Percentiles rank a stretch among this genome's conserved stretches.
Conservation (phyloP, 2,888 invertebrate species). For the Heliconius ismenius region DNA sequence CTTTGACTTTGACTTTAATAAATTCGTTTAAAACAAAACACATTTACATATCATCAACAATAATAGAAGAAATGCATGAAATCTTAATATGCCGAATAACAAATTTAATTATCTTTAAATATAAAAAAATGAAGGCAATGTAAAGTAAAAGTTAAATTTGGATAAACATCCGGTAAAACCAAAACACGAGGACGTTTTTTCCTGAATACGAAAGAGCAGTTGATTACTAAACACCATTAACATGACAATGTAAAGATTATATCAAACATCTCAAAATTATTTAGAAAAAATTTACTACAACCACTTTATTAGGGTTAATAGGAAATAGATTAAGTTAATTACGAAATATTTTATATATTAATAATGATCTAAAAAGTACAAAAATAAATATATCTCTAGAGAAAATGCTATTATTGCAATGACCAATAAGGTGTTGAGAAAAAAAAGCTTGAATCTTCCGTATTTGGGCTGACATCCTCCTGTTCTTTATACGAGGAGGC, state of each 20-base stretch:
- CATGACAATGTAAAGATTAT: background rate
- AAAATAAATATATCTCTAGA: background rate
- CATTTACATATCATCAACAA: background rate
- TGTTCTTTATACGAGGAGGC: slow-evolving; percentile 58
- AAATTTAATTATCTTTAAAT: background rate
- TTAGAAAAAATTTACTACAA: background rate
- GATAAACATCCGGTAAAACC: background rate
- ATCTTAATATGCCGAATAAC: background rate
- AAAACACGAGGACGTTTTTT: background rate
- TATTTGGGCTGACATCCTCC: slow-evolving; percentile 45
- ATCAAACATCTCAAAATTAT: too few relatives aligned
- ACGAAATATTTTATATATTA: background rate
- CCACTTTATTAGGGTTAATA: background rate
- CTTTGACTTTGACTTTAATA: too few relatives aligned
- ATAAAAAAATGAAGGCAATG: background rate
- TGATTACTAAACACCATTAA: background rate
- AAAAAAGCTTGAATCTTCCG: slow-evolving; percentile 36
- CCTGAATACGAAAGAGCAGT: background rate
- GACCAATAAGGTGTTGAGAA: slow-evolving; percentile 5
- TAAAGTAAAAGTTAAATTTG: background rate
- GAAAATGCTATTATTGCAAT: background rate
- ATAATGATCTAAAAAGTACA: background rate
- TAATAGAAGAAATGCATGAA: background rate
- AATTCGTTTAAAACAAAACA: background rate
- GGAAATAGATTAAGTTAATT: background rate